Base-by-base conservation (phyloP, 2,888 invertebrate species). In the Parnassius apollo region DNA sequence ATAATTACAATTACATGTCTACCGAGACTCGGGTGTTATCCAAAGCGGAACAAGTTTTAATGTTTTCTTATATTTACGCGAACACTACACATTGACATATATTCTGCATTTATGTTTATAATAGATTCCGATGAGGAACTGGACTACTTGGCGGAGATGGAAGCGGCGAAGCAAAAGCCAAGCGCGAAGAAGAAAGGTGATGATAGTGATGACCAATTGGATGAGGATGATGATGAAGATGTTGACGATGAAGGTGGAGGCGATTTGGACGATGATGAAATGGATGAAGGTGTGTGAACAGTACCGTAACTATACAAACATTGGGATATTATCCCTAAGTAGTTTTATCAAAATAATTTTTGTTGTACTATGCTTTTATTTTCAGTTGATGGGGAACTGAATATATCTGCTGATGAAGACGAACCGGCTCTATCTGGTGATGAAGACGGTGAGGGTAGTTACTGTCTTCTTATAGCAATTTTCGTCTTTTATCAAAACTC, bases 71-170 rank as follows among this genome's bases (percentile, higher is more conserved):
- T 18, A 35, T 35, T 35, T 35, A 35, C 35, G 35, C 35, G 35
- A 35, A 35, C 35, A 35, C 35, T 13, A 56, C 12, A 46, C n/a
- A 11, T 9, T 46, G 2, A 55, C 4, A 10, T 55, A 42, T 45
- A 18, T 46, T 12, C 25, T 44, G 9, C 10, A 44, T 44, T 44
- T 44, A 35, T 35, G 35, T 35, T 35, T 35, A 50, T 62, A 59
- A 44, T 66, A 11, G 86, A 84, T 52, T 83, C 86, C 0, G 89
- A 91, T 12, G 89, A 93, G 49, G 94, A 95, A 53, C 75, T 96
- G 1, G 96, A 96, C 80, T 96, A 86, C 71, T 82, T 95, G 69
- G 93, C 93, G 2, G 95, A 96, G 65, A 88, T 96, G 74, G 82
- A 85, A 57, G 75, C 83, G 0, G 75, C 80, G 0, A 87, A 85